Evolutionary conservation across 2,113 vertebrate species (phyloP).

Genomic region (Prolemur simus): DNA sequence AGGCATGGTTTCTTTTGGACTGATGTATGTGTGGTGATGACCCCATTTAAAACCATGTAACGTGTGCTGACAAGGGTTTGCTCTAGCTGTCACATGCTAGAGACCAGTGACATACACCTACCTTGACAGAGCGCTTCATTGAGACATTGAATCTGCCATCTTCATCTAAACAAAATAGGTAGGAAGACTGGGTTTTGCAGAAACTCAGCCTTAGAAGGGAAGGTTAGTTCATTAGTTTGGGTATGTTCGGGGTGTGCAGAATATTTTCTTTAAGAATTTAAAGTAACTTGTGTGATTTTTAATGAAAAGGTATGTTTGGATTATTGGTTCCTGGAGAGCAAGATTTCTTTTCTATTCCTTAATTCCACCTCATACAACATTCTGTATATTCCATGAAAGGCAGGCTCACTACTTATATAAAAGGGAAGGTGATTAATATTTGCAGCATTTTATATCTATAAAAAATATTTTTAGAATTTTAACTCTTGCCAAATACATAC

Average conservation of each 20-base stretch:
- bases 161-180: neutral
- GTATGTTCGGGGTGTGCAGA: neutral
- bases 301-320: neutral
- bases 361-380: neutral
- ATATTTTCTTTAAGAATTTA: neutral
- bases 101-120: neutral
- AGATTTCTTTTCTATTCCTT: conserved; percentile 24
- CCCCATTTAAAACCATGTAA: neutral
- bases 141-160: neutral
- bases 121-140: neutral
- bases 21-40: neutral
- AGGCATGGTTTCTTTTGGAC: neutral
- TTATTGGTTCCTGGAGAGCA: neutral
- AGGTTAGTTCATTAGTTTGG: neutral
- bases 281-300: neutral
- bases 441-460: neutral
- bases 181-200: neutral
- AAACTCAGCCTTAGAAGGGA: neutral
- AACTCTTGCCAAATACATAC: neutral
- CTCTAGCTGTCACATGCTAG: neutral
- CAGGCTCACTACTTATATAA: neutral
- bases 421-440: neutral
- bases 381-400: neutral
- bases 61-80: neutral
- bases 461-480: neutral